Evolutionary conservation across 2,797 vertebrate genomes (phyloP), one percentile per base, ranked within the genome.

Genomic region (Pteronotus mesoamericanus): DNA sequence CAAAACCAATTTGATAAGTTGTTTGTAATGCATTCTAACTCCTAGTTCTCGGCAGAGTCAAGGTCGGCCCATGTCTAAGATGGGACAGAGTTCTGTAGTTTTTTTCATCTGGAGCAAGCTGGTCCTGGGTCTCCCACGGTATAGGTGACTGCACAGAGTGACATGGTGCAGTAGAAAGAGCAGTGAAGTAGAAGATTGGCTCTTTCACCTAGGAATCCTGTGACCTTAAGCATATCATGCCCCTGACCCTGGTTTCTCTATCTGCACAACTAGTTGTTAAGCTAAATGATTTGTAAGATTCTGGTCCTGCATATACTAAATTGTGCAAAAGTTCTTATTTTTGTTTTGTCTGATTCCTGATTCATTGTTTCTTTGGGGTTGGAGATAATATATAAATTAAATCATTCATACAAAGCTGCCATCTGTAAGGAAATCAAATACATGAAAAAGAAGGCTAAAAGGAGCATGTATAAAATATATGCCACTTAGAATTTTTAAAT

Each of bases 371-470:
- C 46, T 84, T 74, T 85, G 22, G 34, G 26, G 34, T 69, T 74
- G 78, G 48, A 89, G 51, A 21, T 83, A 61, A 77, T 74, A 66
- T 32, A 64, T 87, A 95, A 94, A 72, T 86, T 74, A 75, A 93
- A 92, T 79, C 10, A 79, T 39, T 78, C 85, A 64, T 72, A 37
- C 2, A 55, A 10, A 77, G 14, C 86, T 87, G 34, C 82, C 48
- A 75, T n/a, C 61, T 74, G 0, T 84, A 69, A 86, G 46, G 74
- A 96, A 87, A 82, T 85, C 32, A 82, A 12, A 55, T 64, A 10
- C 34, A 64, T 39, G 55, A 55, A 85, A 90, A 86, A n/a, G 34
- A 24, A 77, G 29, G 55, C 29, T 77, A 8, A 72, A 53, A 59
- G 16, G 16, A 59, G 21, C 82, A 78, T 86, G 51, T 51, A 61